A percentile compares a stretch with the other conserved stretches of the same genome.
phyloP scores from a whole-genome alignment of 30 jellyfish, hydroid and myxozoan species.

The Aurelia sp. region DNA sequence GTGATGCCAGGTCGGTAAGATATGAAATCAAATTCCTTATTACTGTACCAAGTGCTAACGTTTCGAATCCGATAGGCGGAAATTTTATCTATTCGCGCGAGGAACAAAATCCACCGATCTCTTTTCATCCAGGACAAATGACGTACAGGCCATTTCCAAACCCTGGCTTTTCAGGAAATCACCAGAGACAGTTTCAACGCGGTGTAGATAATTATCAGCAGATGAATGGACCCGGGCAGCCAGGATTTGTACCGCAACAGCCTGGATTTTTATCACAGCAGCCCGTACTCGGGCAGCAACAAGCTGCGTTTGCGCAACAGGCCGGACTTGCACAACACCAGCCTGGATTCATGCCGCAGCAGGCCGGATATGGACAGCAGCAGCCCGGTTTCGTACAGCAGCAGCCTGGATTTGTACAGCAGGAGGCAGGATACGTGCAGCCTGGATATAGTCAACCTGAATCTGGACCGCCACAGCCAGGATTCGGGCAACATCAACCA shows the following conservation, averaged over 20 bases:
- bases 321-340: background rate
- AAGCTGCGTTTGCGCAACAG: background rate
- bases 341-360: background rate
- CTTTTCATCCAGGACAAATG: too few relatives aligned
- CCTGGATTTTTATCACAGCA: background rate
- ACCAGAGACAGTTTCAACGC: too few relatives aligned
- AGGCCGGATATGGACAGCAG: background rate
- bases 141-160: background rate
- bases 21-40: conserved; percentile 32
- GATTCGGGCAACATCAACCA: background rate
- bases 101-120: too few relatives aligned
- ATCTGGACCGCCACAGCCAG: background rate
- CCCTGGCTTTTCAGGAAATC: background rate
- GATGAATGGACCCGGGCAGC: too few relatives aligned
- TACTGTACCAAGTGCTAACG: background rate
- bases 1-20: conserved; percentile 24
- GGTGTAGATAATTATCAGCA: too few relatives aligned
- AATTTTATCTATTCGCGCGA: too few relatives aligned
- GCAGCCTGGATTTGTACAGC: background rate
- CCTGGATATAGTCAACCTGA: background rate
- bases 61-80: too few relatives aligned
- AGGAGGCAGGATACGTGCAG: background rate
- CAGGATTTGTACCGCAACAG: too few relatives aligned
- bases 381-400: background rate
- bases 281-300: background rate